Evolutionary conservation across 2,888 invertebrate genomes (phyloP).

Genomic region (Tyria jacobaeae): DNA sequence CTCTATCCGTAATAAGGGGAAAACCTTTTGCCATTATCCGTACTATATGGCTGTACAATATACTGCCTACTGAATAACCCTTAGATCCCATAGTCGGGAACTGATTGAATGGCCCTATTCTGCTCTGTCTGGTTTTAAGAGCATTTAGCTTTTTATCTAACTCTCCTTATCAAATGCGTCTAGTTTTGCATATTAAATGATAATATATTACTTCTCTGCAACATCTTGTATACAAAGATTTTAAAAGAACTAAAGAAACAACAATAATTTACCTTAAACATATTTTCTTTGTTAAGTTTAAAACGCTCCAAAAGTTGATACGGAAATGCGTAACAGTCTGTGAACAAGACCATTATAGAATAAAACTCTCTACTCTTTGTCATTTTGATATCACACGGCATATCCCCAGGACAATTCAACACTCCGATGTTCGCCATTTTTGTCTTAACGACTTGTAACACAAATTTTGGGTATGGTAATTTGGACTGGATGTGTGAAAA

Average conservation of each 20-base stretch:
- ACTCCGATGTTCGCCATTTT: conserved; percentile 26
- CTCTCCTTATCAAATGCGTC: too few species aligned
- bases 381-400: conserved; percentile 17
- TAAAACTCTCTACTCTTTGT: conserved; percentile 18
- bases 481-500: conserved; percentile 10
- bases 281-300: not conserved
- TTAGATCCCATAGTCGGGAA: too few species aligned
- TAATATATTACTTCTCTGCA: not conserved
- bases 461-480: conserved; percentile 33
- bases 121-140: too few species aligned
- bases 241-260: conserved; percentile 3
- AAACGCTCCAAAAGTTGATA: conserved; percentile 7
- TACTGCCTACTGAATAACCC: too few species aligned
- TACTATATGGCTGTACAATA: too few species aligned
- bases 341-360: conserved; percentile 16
- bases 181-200: too few species aligned
- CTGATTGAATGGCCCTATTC: too few species aligned
- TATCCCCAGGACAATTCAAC: conserved; percentile 16
- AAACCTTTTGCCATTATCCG: too few species aligned
- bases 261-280: conserved; percentile 5
- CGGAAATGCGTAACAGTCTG: conserved; percentile 11
- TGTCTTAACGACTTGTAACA: conserved; percentile 24
- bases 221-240: not conserved
- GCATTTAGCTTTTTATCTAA: too few species aligned
- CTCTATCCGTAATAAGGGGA: too few species aligned